Evolutionary conservation across 2,888 invertebrate genomes (phyloP), one percentile per base, ranked within the genome.

Genomic region (Cryptus viduatorius): DNA sequence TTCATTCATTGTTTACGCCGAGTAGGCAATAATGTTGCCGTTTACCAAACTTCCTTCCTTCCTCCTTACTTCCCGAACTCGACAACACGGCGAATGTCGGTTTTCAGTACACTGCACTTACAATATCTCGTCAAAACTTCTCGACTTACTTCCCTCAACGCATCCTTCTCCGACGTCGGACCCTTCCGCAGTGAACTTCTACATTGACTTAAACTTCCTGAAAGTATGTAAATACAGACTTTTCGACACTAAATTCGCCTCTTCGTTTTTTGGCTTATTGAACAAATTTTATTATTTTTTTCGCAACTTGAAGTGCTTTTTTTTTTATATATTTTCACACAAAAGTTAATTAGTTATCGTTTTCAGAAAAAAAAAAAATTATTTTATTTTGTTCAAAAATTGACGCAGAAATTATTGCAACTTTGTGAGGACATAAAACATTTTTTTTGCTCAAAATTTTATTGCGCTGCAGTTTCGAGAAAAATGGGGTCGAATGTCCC

Each of bases 91-190:
- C n/a, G 78, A 61, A 71, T 37, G 61, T 64, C 44, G 68, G 69
- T 71, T 79, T 64, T 64, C 61, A 61, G 78, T 71, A 69, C 78
- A 61, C 69, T 59, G 69, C 78, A 44, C 67, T 68, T 68, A 68
- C 44, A 71, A 79, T 71, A 79, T 79, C 78, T 71, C 69, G 78
- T 79, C 69, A 59, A 79, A 79, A 79, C 78, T 79, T 79, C 68
- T 71, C 69, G 78, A 79, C 71, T 79, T 59, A 64, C 69, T 44
- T 50, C 69, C 12, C 69, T 69, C 69, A 37, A 64, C 31, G 78
- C n/a, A 79, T 31, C 42, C 64, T 14, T 24, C 75, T 10, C 10
- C 19, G 7, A 56, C 19, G 37, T 16, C 16, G 12, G 56, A 56
- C 19, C 24, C 56, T 56, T 56, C 19, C 24, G 10, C 16, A 19